phyloP scores from a whole-genome alignment of 92 coral and sea anemone genomes.

The Phenganax marumi region DNA sequence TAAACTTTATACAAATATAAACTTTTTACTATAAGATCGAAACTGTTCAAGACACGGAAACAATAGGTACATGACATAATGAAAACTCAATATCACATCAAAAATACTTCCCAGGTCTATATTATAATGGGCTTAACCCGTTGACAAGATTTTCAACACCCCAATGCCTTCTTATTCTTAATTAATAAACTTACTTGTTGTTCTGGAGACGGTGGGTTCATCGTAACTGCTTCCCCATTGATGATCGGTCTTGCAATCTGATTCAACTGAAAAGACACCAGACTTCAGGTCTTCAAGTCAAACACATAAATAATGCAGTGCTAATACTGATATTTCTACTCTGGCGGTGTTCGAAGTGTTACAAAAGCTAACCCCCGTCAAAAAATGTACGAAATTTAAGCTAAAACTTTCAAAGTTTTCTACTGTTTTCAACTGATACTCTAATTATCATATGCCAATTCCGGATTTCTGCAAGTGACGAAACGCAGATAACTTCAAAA shows the following conservation, averaged over 20 bases:
- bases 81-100: too few species aligned
- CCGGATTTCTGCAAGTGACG: too few species aligned
- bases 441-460: too few species aligned
- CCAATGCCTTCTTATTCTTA: not conserved
- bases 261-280: slow-evolving; percentile 2
- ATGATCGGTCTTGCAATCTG: slow-evolving; percentile 14
- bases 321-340: not conserved
- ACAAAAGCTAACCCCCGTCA: not conserved
- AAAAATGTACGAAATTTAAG: too few species aligned
- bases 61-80: too few species aligned
- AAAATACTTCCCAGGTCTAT: too few species aligned
- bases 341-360: not conserved
- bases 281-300: not conserved
- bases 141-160: not conserved
- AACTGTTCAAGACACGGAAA: too few species aligned
- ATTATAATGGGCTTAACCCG: not conserved
- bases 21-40: too few species aligned
- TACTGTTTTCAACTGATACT: too few species aligned
- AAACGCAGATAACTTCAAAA: too few species aligned
- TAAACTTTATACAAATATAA: too few species aligned
- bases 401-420: too few species aligned
- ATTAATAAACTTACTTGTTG: slow-evolving; percentile 7
- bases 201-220: slow-evolving; percentile 4
- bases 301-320: not conserved
- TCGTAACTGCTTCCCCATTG: slow-evolving; percentile 19